Conservation (phyloP, 2,888 invertebrate species). For the Syrphus vitripennis region DNA sequence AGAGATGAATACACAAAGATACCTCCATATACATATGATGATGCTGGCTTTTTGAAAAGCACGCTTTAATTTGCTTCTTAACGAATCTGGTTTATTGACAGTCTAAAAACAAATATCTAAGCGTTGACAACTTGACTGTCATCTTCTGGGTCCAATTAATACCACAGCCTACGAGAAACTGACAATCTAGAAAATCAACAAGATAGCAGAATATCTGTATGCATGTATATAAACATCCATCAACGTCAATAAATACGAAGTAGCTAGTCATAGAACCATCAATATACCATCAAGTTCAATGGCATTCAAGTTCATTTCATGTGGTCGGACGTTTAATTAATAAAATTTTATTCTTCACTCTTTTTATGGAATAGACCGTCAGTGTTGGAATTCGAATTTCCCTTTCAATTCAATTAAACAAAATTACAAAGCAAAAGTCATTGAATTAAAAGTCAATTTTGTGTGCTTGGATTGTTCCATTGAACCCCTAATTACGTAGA, state of each 20-base stretch:
- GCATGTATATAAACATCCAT: constrained; percentile 4
- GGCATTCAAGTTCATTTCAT: constrained; percentile 59
- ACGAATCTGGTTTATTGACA: constrained; percentile 56
- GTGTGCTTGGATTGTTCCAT: constrained; percentile 22
- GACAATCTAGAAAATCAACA: constrained; percentile 49
- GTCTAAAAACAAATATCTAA: constrained; percentile 27
- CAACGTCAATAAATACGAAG: constrained; percentile 37
- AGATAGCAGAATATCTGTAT: constrained; percentile 10
- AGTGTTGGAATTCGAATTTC: not conserved
- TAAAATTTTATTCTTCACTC: constrained; percentile 33
- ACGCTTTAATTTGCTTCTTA: constrained; percentile 10
- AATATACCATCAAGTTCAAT: constrained; percentile 58
- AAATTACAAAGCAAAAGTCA: constrained; percentile 14
- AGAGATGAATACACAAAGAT: not conserved
- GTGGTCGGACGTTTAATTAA: constrained; percentile 38
- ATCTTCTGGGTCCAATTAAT: constrained; percentile 55
- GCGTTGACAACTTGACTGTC: constrained; percentile 9
- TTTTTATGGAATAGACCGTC: constrained; percentile 2
- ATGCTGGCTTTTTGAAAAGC: constrained; percentile 1
- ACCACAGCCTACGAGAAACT: constrained; percentile 32
- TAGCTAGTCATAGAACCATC: not conserved
- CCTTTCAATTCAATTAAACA: constrained; percentile 31
- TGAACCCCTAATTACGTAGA: constrained; percentile 58
- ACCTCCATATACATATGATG: not conserved
- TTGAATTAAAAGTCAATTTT: constrained; percentile 45